A percentile compares a stretch with the other conserved stretches of the same genome.
Evolutionary conservation across 1,140 invertebrate genomes (phyloP).

Genomic region (Apis cerana): DNA sequence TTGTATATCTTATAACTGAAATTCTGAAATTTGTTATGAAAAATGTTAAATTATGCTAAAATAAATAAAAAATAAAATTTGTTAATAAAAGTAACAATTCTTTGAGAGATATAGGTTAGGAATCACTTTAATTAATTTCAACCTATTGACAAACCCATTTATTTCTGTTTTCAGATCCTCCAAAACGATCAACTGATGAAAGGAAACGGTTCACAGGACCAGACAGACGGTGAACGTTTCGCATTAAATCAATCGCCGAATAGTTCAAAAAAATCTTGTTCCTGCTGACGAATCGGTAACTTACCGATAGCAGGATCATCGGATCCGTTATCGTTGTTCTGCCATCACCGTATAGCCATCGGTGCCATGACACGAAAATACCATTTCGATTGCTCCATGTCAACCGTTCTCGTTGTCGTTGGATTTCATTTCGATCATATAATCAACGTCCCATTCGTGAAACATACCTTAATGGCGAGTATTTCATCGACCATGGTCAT

Average conservation of each 20-base stretch:
- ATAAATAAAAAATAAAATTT: too few species aligned
- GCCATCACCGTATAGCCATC: slow-evolving; percentile 23
- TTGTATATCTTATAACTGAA: too few species aligned
- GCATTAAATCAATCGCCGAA: slow-evolving; percentile 83
- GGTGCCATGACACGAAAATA: slow-evolving; percentile 41
- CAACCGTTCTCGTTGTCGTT: neutral
- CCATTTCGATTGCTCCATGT: neutral
- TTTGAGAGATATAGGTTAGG: too few species aligned
- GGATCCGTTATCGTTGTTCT: slow-evolving; percentile 22
- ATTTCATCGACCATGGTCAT: neutral
- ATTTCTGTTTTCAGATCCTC: slow-evolving; percentile 82
- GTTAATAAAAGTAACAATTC: too few species aligned
- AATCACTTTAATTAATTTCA: neutral
- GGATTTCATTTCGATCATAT: slow-evolving; percentile 1
- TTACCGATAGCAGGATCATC: slow-evolving; percentile 29
- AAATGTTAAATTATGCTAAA: too few species aligned
- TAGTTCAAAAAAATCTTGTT: slow-evolving; percentile 83
- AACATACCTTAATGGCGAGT: neutral
- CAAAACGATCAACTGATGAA: slow-evolving; percentile 86
- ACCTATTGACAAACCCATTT: neutral
- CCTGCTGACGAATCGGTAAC: slow-evolving; percentile 83
- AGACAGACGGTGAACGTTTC: slow-evolving; percentile 84
- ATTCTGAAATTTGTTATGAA: too few species aligned
- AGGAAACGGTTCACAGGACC: slow-evolving; percentile 82
- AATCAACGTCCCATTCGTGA: neutral